Base-by-base conservation (phyloP, 2,797 vertebrate genomes). In the Phrynocephalus forsythii region DNA sequence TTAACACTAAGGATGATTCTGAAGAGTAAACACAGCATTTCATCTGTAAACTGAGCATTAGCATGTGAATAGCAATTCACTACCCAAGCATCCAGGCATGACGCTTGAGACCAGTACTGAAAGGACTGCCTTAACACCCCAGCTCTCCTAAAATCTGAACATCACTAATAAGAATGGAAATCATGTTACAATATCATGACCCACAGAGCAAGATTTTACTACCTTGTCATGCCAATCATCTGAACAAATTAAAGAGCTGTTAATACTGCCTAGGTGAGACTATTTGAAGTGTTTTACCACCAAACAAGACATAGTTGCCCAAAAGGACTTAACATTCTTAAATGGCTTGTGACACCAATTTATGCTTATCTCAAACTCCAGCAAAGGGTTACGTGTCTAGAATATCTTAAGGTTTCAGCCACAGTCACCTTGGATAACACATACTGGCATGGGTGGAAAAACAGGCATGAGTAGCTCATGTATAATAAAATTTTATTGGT, bases 1-100 rank as follows among this genome's bases (percentile, higher is more conserved):
- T 93, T 92, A 90, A 81, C 80, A 7, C 5, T 76, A 92, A 63
- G 88, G 90, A 92, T 52, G 60, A 72, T 83, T 78, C 77, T 83
- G 18, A 89, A 92, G 82, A 87, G 69, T 50, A 89, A 88, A 85
- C n/a, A 90, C 89, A 63, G 82, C 81, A 38, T 79, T 85, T 52
- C 83, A 89, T 78, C 87, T 1, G 2, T 52, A 83, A 81, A 79
- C 0, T 0, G 69, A 5, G 50, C 75, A 77, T 26, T 63, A 63
- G 89, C 79, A 63, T 63, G 76, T 13, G 30, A 22, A 71, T 72
- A 82, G 4, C 22, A 13, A 63, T 28, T 79, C 60, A 38, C 80
- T 88, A 60, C 88, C 50, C 87, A 2, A 60, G 26, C 50, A 76
- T 67, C 68, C 68, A 86, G 63, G 77, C 60, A 28, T 68, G 44